Base-by-base conservation (phyloP, 2,797 vertebrate species). In the Micromesistius poutassou region DNA sequence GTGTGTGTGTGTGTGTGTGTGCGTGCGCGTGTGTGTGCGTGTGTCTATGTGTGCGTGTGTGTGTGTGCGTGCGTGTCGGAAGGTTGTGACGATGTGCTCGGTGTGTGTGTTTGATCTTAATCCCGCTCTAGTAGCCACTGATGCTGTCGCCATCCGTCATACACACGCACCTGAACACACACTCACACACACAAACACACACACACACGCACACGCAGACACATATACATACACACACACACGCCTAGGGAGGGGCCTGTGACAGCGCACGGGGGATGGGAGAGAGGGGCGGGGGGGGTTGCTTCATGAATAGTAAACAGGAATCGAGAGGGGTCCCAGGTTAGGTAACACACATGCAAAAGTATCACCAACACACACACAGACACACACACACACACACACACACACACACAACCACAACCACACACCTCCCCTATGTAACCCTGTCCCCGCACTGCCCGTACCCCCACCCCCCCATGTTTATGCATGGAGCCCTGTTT, bases 401-500 rank as follows among this genome's bases (percentile, higher is more conserved):
- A 75, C 71, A 79, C 74, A 16, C 55, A 72, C 75, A 76, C n/a
- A n/a, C n/a, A n/a, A n/a, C n/a, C n/a, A n/a, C 46, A 75, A n/a
- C 38, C 77, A 78, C 77, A 94, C 94, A 95, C 93, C 94, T 93
- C 92, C 94, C 90, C 87, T 87, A 92, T 94, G 94, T 95, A 95
- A 96, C 95, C 96, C 94, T 93, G 92, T 94, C 94, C 92, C 89
- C 9, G 75, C 71, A 77, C 85, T 88, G 84, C 86, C 87, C 88
- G 87, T 84, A 4, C 82, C n/a, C 79, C 81, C 82, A 66, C 78
- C 78, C 91, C 91, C 10, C 94, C 95, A 98, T 98, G 97, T 98
- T 98, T 99, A 99, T 98, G 96, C 96, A 99, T 98, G 96, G 95
- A 90, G 93, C 94, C 95, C 96, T 97, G 95, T 97, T 98, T 98